These are phyloP conservation scores for Abrostola tripartita DNA, from an alignment of 2,888 invertebrate species.

Conservation along the genomic window DNA sequence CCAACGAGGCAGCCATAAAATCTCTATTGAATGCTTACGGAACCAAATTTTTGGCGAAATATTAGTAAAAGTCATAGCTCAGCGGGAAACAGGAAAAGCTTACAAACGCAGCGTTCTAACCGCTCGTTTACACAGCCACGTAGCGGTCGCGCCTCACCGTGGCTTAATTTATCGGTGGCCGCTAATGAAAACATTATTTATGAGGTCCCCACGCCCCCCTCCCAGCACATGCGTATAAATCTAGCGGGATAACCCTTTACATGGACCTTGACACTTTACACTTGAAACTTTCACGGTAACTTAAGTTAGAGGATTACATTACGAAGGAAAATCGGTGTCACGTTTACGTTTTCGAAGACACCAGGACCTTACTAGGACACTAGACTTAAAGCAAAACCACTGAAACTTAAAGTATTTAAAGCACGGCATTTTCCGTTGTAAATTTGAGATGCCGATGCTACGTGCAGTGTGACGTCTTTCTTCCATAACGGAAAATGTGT, in stretches of 20 bases:
- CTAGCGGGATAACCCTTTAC: constrained; percentile 34
- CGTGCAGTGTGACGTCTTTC: too few relatives aligned
- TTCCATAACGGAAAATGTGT: too few relatives aligned
- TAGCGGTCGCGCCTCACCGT: constrained; percentile 32
- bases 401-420: too few relatives aligned
- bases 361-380: too few relatives aligned
- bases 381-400: too few relatives aligned
- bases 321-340: constrained; percentile 9
- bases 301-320: constrained; percentile 16
- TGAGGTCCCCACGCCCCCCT: constrained; percentile 35
- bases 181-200: constrained; percentile 72
- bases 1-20: too few relatives aligned
- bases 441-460: background rate
- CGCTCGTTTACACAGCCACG: constrained; percentile 19
- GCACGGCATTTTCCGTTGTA: too few relatives aligned
- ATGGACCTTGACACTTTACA: constrained; percentile 11
- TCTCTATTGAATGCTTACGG: too few relatives aligned
- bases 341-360: background rate
- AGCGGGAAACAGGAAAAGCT: background rate
- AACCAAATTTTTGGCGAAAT: too few relatives aligned
- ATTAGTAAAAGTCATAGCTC: too few relatives aligned
- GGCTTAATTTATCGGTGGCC: constrained; percentile 62
- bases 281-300: constrained; percentile 18
- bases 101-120: constrained; percentile 8
- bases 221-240: constrained; percentile 37